Evolutionary conservation across 2,113 vertebrate genomes (phyloP).

Genomic region (Centropus bengalensis): DNA sequence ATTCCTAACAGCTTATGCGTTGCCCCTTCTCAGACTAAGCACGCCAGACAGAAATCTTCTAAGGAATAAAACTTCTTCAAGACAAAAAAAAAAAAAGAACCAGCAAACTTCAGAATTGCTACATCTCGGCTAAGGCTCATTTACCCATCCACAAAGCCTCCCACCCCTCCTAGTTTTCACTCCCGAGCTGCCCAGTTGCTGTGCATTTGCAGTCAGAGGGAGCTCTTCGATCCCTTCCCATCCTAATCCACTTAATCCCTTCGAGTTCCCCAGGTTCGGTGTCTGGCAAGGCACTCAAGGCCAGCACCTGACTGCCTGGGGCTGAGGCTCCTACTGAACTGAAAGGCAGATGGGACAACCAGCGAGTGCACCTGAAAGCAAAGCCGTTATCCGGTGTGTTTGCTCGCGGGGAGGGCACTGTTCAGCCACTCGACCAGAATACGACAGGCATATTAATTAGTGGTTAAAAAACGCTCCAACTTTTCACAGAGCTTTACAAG

Average conservation of each 20-base stretch:
- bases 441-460: background rate
- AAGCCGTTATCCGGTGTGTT: background rate
- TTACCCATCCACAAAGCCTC: background rate
- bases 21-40: background rate
- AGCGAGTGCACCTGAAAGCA: background rate
- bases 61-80: background rate
- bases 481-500: background rate
- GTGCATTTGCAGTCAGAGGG: background rate
- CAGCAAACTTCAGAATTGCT: background rate
- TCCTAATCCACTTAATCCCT: background rate
- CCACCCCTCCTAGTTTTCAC: background rate
- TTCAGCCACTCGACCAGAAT: background rate
- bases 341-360: background rate
- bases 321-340: background rate
- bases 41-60: background rate
- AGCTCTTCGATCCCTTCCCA: background rate
- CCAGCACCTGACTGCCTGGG: background rate
- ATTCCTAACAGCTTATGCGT: background rate
- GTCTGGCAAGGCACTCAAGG: background rate
- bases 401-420: background rate
- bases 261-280: background rate
- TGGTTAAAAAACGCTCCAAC: slow-evolving; percentile 17
- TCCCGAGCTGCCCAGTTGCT: background rate
- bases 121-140: background rate
- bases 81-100: background rate